Evolutionary conservation across 2,888 invertebrate genomes (phyloP), one percentile per base, ranked within the genome.

Genomic region (Polymixis flavicincta): DNA sequence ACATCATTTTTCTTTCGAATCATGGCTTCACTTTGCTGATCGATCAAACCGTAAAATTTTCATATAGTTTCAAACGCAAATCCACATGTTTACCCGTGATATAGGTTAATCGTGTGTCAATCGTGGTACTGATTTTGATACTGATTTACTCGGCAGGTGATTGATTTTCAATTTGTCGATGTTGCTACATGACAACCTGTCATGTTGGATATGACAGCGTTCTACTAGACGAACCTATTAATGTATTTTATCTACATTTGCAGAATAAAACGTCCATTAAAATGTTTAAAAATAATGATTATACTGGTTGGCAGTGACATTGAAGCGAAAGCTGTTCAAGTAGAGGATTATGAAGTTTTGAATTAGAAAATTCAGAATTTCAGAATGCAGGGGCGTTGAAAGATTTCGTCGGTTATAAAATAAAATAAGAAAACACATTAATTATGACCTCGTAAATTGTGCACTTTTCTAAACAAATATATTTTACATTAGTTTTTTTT

Each of bases 111-210:
- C 6, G 73, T 45, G 37, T 69, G 73, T 71, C 79, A 71, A 28
- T 17, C 13, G 14, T 50, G 60, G 14, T 48, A 52, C 19, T 25
- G 60, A 57, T 78, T 78, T 57, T 52, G 64, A 65, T 69, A 42
- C 64, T 66, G 45, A 77, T 77, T 72, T 57, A 48, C 1, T 48
- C 57, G 82, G 4, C 14, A 65, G 25, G 17, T 73, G 78, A 82
- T 80, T 66, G 57, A 73, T 82, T 82, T 80, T 77, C 80, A 82
- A 80, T 80, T 80, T 61, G 42, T 73, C 42, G 45, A 73, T 52
- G 37, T 80, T 61, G 14, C 28, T 54, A 52, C 57, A 60, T 66
- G 63, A 32, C 9, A 28, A 54, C 22, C 67, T n/a, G 37, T 61
- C 65, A 69, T 73, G 17, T 69, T 77, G 55, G 52, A 48, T 52